Conservation (phyloP, 2,113 vertebrate species). For the Rhadina sibilatrix region DNA sequence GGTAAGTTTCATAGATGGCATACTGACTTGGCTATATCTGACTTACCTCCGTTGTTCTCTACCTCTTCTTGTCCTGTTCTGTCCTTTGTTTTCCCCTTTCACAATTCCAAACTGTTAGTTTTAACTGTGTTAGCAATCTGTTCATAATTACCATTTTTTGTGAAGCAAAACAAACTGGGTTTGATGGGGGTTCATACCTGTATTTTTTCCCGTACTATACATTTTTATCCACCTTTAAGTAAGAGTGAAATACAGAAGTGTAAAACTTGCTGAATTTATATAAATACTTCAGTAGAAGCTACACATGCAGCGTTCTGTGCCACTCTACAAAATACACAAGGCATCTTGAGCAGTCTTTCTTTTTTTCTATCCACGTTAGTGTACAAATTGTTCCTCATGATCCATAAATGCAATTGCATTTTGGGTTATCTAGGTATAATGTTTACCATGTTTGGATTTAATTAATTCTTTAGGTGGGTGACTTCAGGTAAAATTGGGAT, state of each 20-base stretch:
- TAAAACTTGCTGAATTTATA: not conserved
- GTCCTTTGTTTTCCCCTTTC: not conserved
- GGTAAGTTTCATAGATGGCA: not conserved
- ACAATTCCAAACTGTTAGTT: not conserved
- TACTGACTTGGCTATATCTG: not conserved
- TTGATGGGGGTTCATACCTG: fast-evolving
- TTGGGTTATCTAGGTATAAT: slow-evolving; percentile 76
- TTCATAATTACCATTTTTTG: not conserved
- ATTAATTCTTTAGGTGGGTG: slow-evolving; percentile 75
- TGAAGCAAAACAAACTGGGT: not conserved
- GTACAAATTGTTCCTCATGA: slow-evolving; percentile 80
- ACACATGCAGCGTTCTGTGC: not conserved
- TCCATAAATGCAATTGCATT: slow-evolving; percentile 72
- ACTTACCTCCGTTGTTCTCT: not conserved
- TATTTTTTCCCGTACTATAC: not conserved
- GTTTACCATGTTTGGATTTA: slow-evolving; percentile 80
- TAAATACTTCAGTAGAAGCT: not conserved
- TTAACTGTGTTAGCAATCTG: not conserved
- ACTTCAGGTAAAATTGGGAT: not conserved
- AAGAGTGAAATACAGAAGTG: not conserved
- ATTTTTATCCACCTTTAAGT: not conserved
- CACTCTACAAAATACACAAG: not conserved
- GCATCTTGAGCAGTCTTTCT: not conserved
- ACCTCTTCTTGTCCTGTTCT: not conserved
- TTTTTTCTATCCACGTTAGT: slow-evolving; percentile 64